Evolutionary conservation across 2,113 vertebrate genomes (phyloP), one percentile per base, ranked within the genome.

Genomic region (Halichoerus grypus): DNA sequence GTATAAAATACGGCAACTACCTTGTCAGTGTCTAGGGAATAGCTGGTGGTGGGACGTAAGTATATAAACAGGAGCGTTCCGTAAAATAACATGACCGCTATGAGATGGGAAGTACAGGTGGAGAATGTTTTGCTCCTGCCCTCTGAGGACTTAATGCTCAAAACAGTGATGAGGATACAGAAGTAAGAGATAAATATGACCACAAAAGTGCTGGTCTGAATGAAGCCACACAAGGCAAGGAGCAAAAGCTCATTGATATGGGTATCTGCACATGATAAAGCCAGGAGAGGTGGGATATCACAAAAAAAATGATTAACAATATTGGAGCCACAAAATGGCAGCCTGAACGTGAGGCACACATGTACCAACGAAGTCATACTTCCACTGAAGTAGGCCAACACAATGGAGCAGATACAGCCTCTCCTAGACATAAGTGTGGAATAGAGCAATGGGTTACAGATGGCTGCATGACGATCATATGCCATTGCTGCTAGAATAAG

Each of bases 61-160:
- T 98, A 98, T 69, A 92, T 98, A 59, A 98, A 98, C 18, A 98
- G 74, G 13, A 98, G 97, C 0, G 96, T 96, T 11, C 98, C 98
- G 0, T 98, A 97, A 90, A 98, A 99, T 5, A 98, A 94, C 12
- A 77, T 46, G 3, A 98, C 97, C 0, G 93, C 98, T 0, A 76
- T 19, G 57, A 98, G 85, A 55, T 98, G 98, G 63, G 98, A 98
- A 11, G 89, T 26, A n/a, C 98, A 99, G 0, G 97, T 98, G 7
- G 74, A 98, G 72, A 98, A 98, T 0, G 98, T 87, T 96, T 98
- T 97, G 49, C 86, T 83, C 57, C 88, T 96, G 5, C 96, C 71
- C 0, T 53, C 87, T 2, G 88, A 77, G 2, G 84, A 97, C 0
- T 18, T 97, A 49, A 98, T 88, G 57, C 2, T 55, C 71, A 97